phyloP scores from a whole-genome alignment of 2,113 vertebrate genomes.

The Ictalurus punctatus region DNA sequence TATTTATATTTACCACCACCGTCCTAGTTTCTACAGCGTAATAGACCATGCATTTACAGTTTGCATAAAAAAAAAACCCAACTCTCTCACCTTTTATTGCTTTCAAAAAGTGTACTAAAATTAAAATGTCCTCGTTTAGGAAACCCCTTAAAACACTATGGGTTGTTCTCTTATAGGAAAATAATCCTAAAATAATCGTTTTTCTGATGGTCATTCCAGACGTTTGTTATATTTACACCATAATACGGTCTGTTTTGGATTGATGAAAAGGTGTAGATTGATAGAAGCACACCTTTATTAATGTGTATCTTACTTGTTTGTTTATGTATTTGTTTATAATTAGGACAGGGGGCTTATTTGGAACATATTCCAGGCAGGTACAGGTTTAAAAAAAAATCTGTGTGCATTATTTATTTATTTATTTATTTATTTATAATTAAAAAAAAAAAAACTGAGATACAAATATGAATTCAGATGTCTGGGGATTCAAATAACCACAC shows the following conservation, averaged over 20 bases:
- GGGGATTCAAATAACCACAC: background rate
- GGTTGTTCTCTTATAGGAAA: too few species aligned
- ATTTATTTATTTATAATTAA: background rate
- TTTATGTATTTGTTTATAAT: background rate
- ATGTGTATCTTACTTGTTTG: background rate
- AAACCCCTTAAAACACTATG: too few species aligned
- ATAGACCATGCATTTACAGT: background rate
- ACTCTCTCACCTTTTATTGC: too few species aligned
- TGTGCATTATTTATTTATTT: too few species aligned
- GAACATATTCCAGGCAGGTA: background rate
- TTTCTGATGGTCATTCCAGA: background rate
- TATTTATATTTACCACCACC: too few species aligned
- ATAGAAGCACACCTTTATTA: background rate
- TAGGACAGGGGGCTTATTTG: background rate
- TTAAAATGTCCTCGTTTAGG: too few species aligned
- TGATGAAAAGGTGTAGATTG: background rate
- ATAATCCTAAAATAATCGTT: too few species aligned
- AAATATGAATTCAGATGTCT: background rate
- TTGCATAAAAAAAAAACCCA: too few species aligned
- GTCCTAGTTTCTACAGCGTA: background rate
- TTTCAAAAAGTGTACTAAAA: too few species aligned
- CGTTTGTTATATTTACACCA: background rate
- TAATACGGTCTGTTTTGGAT: background rate
- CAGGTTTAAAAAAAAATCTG: too few species aligned
- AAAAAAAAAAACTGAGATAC: background rate